Base-by-base conservation (phyloP, 2,888 invertebrate species). In the Azorinus chamasolen region DNA sequence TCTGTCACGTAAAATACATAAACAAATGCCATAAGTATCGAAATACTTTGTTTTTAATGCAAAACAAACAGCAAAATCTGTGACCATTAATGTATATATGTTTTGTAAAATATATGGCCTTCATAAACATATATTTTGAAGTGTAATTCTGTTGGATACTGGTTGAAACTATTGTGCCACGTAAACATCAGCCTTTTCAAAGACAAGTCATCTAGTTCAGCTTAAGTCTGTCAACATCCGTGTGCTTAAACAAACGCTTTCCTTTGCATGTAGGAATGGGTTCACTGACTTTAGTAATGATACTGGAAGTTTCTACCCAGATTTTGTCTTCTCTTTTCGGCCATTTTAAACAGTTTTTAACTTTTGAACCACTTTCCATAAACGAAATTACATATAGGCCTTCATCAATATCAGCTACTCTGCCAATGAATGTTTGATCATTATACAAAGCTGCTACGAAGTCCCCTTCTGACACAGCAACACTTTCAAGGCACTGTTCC, bases 371-470 rank as follows among this genome's bases (percentile, higher is more conserved):
- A 41, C 41, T 41, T 41, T 41, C 41, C 41, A 41, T 41, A 41
- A 41, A 41, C 10, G 41, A 41, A 41, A 41, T 41, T 41, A 12
- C 41, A 41, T 41, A 41, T 41, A 12, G 41, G 14, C 41, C 41
- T 12, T 41, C 41, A 41, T 41, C 41, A 41, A 41, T 41, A 41
- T 41, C 41, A 12, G 14, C 41, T 41, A 41, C 41, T 41, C 10
- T 12, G 14, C 41, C 41, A 12, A 41, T 41, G 14, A 14, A 41
- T 41, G 41, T 41, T 41, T 41, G 8, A 12, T 41, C 41, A 41
- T 41, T 16, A 41, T 41, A 41, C 16, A 41, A 41, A 41, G 41
- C 65, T n/a, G 55, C 57, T 1, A 65, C 20, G 37, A 57, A 65
- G 12, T 57, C 48, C 16, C 55, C 57, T 24, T 32, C 20, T 12